Evolutionary conservation across 2,113 vertebrate genomes (phyloP), one percentile per base, ranked within the genome.

Genomic region (Alouatta palliata): DNA sequence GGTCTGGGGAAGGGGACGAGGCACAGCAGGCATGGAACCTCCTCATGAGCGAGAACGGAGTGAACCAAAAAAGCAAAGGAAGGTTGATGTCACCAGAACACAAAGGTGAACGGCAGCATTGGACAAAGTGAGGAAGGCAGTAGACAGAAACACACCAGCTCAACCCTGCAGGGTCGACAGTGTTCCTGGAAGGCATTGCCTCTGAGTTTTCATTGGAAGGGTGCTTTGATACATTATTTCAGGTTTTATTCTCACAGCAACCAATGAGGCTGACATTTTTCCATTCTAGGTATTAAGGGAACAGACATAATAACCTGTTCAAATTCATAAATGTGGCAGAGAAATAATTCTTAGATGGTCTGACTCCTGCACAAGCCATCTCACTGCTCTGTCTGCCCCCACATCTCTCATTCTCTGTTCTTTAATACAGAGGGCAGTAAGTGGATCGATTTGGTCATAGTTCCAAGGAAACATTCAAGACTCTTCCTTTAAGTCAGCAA

Each of bases 401-500:
- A 14, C 12, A n/a, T 76, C 14, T n/a, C 71, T n/a, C 90, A 47
- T 52, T 68, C 58, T 77, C 84, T 92, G 37, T 12, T 79, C 68
- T 87, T 66, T 40, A 76, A 87, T 79, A 87, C 70, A 83, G 77
- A 73, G 71, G 71, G 49, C n/a, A 1, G 17, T 40, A 23, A 21
- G 16, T 61, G 66, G 7, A 86, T 23, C 8, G 45, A 45, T 71
- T 54, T 61, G 54, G 19, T 84, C 76, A 90, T 20, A 40, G 19
- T 83, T 96, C 49, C 75, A 54, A 84, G 81, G 86, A 68, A 91
- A 80, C 17, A 23, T 45, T 56, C 30, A 76, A 68, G 6, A 49
- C 79, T 21, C 14, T 73, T 30, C 27, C n/a, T 93, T 77, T n/a
- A 91, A 25, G 45, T 76, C n/a, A 8, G 27, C 45, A 40, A 21